A percentile compares a stretch with the other conserved stretches of the same genome.
These are phyloP conservation scores for Diachasma alloeum DNA, from an alignment of 1,140 invertebrate genomes.

Conservation along the genomic window DNA sequence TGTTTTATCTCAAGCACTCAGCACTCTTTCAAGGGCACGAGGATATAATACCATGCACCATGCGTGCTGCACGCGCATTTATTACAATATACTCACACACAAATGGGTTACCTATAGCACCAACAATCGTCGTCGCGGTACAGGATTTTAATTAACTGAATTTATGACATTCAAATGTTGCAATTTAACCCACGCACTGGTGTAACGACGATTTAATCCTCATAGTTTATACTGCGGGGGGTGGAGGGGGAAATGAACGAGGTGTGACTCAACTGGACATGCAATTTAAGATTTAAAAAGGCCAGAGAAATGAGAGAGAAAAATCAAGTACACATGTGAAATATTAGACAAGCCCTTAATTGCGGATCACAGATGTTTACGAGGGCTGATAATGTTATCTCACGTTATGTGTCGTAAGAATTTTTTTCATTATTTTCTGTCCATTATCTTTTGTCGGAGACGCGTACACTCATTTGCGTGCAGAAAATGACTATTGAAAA, in stretches of 20 bases:
- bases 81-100: constrained; percentile 33
- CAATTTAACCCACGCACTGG: constrained; percentile 11
- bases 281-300: constrained; percentile 9
- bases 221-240: not conserved
- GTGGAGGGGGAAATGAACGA: constrained; percentile 1
- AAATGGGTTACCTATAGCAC: not conserved
- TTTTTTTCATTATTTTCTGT: not conserved
- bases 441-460: not conserved
- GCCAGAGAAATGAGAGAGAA: not conserved
- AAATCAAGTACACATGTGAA: not conserved
- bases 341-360: constrained; percentile 19
- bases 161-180: constrained; percentile 36
- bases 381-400: not conserved
- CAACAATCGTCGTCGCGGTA: constrained; percentile 17
- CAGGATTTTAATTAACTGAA: constrained; percentile 46
- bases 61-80: constrained; percentile 49
- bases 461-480: constrained; percentile 23
- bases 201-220: constrained; percentile 12
- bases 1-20: not conserved
- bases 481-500: constrained; percentile 26
- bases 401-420: not conserved
- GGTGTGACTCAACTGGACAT: constrained; percentile 9
- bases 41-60: constrained; percentile 7
- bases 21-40: not conserved
- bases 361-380: not conserved